Conservation (phyloP, 2,888 invertebrate species). For the Iselma pallidipennis region DNA sequence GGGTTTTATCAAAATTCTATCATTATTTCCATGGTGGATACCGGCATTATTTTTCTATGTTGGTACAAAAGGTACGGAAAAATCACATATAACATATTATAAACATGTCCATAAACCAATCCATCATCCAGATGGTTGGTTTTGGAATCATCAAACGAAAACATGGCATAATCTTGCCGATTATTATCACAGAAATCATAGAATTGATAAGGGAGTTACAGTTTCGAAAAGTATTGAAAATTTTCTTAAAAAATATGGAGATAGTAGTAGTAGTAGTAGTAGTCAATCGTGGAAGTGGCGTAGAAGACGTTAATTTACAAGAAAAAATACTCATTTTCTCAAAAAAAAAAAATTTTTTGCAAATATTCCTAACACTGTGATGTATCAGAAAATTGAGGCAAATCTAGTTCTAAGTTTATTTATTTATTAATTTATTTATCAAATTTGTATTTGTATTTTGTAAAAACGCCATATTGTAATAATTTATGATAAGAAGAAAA, state of each 20-base stretch:
- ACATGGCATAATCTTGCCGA: constrained; percentile 58
- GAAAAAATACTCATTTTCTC: background rate
- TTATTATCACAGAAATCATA: constrained; percentile 40
- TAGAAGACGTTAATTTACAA: constrained; percentile 17
- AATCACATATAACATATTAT: constrained; percentile 41
- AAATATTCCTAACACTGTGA: constrained; percentile 15
- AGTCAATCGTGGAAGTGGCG: constrained; percentile 51
- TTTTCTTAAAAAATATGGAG: constrained; percentile 51
- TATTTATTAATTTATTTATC: constrained; percentile 21
- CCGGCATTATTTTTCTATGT: constrained; percentile 56
- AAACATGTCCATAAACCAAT: constrained; percentile 51
- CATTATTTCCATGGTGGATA: constrained; percentile 68
- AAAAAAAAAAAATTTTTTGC: constrained; percentile 7
- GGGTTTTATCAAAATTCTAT: constrained; percentile 63
- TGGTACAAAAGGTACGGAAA: constrained; percentile 38
- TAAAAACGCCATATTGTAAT: constrained; percentile 18
- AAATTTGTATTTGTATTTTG: constrained; percentile 11
- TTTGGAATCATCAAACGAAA: constrained; percentile 63
- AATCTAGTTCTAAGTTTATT: constrained; percentile 4
- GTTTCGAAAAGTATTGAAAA: constrained; percentile 40
- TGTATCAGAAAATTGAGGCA: constrained; percentile 19
- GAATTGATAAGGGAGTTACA: constrained; percentile 27
- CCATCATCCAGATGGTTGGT: constrained; percentile 60
- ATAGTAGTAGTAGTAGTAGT: constrained; percentile 49
- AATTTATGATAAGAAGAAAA: background rate